Evolutionary conservation across 2,888 invertebrate species (phyloP), one percentile per base, ranked within the genome.

Genomic region (Strigamia maritima): DNA sequence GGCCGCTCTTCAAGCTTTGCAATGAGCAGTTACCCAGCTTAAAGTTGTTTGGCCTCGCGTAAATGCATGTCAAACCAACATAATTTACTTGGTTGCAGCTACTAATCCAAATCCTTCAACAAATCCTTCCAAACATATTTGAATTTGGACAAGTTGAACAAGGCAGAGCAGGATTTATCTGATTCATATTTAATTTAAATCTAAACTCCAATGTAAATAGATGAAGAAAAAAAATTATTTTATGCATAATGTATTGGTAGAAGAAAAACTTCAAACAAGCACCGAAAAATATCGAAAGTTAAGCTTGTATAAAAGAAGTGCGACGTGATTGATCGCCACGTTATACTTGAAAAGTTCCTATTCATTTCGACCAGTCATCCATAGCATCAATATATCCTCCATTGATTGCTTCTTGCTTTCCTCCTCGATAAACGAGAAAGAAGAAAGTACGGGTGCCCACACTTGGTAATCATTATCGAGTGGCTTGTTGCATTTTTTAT

Each of bases 401-500:
- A 65, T 65, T 65, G 65, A 65, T 65, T 65, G 65, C 65, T 65
- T 65, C 65, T 65, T 65, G 24, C 65, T 24, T 49, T 49, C 19
- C 7, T 65, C 65, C 24, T 28, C 28, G 65, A 28, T 65, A 65
- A 65, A 65, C 65, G 65, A 65, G 26, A 65, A 26, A 8, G 60
- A 22, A 49, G 26, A 24, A 14, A 26, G 65, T 65, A 8, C 14
- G 24, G 19, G 65, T 6, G 26, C 65, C 26, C 65, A 26, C 65
- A 65, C 28, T 65, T 65, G 24, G 65, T 24, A 65, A 26, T 28
- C 28, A 24, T 65, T 65, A 24, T 24, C 16, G 65, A 65, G 26
- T 65, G 26, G 65, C 65, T 65, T 65, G 26, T 65, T 65, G 65
- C 26, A 19, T 49, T 16, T 49, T 49, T 49, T 49, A 16, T 8